Percentiles rank a stretch among this genome's conserved stretches.
These are phyloP conservation scores for Antheraea mylitta DNA, from an alignment of 1,140 invertebrate genomes.

Conservation along the genomic window DNA sequence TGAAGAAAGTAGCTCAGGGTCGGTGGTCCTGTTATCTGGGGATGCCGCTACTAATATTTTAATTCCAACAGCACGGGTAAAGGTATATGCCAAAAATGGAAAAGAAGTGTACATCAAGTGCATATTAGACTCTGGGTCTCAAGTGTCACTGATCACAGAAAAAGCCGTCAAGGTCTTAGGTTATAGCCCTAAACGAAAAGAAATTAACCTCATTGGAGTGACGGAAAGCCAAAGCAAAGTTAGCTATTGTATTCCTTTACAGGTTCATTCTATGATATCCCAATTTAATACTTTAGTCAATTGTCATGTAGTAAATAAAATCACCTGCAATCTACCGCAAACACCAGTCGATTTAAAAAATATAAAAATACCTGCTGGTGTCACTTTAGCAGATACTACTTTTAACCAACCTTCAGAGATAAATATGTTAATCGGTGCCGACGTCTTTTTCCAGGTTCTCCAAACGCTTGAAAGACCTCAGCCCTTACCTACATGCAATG, in stretches of 20 bases:
- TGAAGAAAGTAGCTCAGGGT: not conserved
- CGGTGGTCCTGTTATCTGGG: not conserved
- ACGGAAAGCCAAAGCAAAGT: constrained; percentile 9
- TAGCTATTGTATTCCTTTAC: constrained; percentile 22
- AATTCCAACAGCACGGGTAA: constrained; percentile 20
- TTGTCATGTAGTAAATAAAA: constrained; percentile 26
- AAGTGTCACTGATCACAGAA: constrained; percentile 18
- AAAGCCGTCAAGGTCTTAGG: constrained; percentile 18
- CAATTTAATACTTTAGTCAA: constrained; percentile 19
- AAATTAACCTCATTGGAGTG: constrained; percentile 19
- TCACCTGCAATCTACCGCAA: constrained; percentile 27
- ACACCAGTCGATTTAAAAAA: constrained; percentile 6
- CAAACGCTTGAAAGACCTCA: not conserved
- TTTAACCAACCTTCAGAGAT: constrained; percentile 22
- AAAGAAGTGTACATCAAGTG: constrained; percentile 16
- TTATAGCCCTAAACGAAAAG: constrained; percentile 13
- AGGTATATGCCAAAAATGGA: constrained; percentile 16
- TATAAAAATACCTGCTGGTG: constrained; percentile 14
- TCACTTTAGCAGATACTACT: constrained; percentile 19
- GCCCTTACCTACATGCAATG: not conserved
- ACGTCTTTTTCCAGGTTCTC: constrained; percentile 24
- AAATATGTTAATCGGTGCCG: constrained; percentile 23
- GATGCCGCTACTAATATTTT: constrained; percentile 15
- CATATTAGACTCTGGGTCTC: constrained; percentile 19
- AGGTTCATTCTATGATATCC: constrained; percentile 17